Percentiles rank a stretch among this genome's conserved stretches.
Evolutionary conservation across 2,888 invertebrate genomes (phyloP).

Genomic region (Thereva nobilitata): DNA sequence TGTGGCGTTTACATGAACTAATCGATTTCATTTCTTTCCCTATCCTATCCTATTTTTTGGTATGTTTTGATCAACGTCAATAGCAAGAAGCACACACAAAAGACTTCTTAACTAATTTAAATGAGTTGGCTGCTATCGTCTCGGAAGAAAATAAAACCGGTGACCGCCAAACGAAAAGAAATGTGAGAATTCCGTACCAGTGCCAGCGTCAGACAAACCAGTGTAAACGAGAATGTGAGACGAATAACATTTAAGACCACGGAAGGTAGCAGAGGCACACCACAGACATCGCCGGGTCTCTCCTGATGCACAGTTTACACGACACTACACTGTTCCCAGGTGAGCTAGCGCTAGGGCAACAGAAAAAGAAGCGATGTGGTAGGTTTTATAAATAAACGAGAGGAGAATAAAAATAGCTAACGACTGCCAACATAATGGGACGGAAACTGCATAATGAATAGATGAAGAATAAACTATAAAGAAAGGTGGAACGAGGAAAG

Average conservation of each 20-base stretch:
- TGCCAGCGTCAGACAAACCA: neutral
- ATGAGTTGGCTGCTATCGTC: neutral
- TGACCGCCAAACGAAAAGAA: slow-evolving; percentile 17
- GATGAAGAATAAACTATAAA: slow-evolving; percentile 21
- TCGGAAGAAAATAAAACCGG: slow-evolving; percentile 12
- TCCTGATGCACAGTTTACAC: too few species aligned
- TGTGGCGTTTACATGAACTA: too few species aligned
- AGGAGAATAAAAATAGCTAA: slow-evolving; percentile 25
- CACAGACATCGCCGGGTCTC: too few species aligned
- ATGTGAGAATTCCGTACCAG: slow-evolving; percentile 4
- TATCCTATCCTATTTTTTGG: too few species aligned
- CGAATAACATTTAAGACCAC: neutral
- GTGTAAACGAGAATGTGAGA: slow-evolving; percentile 4
- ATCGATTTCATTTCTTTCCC: too few species aligned
- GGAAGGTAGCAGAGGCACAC: too few species aligned
- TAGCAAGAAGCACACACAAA: too few species aligned
- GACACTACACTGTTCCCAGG: too few species aligned
- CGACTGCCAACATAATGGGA: slow-evolving; percentile 20
- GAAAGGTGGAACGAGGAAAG: slow-evolving; percentile 34
- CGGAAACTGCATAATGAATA: slow-evolving; percentile 28
- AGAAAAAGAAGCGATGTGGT: slow-evolving; percentile 7
- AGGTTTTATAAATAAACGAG: slow-evolving; percentile 28
- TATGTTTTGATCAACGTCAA: too few species aligned
- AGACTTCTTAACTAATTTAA: neutral
- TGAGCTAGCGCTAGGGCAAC: neutral